A percentile compares a stretch with the other conserved stretches of the same genome.
These are phyloP conservation scores for Salticus scenicus DNA, from an alignment of 2,888 invertebrate species.

Conservation along the genomic window DNA sequence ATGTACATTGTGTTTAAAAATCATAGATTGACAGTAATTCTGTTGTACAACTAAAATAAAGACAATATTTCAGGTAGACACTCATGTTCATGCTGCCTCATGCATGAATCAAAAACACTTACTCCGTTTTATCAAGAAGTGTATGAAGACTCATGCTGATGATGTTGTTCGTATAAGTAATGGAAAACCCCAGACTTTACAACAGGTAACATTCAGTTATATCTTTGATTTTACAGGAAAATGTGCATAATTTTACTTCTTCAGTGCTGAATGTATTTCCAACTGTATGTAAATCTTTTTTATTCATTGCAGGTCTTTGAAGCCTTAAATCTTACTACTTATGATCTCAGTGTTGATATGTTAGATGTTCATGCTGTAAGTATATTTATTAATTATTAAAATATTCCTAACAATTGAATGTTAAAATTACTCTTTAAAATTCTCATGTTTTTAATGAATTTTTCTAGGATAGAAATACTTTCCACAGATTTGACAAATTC, in stretches of 20 bases:
- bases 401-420: background rate
- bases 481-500: conserved; percentile 99
- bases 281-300: too few species aligned
- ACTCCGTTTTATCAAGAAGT: conserved; percentile 98
- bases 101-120: conserved; percentile 99
- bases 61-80: conserved; percentile 86
- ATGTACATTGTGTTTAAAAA: too few species aligned
- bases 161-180: conserved; percentile 84
- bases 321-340: conserved; percentile 96
- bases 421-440: background rate
- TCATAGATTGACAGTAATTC: too few species aligned
- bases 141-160: conserved; percentile 91
- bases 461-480: conserved; percentile 91
- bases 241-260: too few species aligned
- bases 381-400: conserved; percentile 68
- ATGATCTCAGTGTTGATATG: conserved; percentile 99
- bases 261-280: too few species aligned
- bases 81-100: conserved; percentile 98
- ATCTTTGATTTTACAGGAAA: too few species aligned
- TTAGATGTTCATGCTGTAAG: conserved; percentile 97
- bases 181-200: conserved; percentile 88
- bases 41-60: conserved; percentile 78
- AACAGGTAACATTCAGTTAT: conserved; percentile 80
- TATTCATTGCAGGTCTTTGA: conserved; percentile 89
- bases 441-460: background rate